These are phyloP conservation scores for Ariopsis seemanni DNA, from an alignment of 2,113 vertebrate genomes.

Conservation along the genomic window DNA sequence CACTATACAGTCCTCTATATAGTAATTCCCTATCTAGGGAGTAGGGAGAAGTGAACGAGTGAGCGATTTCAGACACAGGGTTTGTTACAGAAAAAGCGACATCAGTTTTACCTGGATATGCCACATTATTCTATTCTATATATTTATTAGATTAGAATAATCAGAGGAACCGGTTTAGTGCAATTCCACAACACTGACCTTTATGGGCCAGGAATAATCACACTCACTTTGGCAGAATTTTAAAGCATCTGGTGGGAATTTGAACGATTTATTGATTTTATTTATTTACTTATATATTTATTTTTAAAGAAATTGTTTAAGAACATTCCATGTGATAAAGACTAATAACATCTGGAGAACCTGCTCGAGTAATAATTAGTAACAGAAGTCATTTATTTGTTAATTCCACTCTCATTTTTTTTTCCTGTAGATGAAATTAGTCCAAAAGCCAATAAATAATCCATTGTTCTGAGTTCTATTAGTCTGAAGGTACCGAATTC, in stretches of 20 bases:
- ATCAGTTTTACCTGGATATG: too few species aligned
- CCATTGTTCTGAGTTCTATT: background rate
- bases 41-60: too few species aligned
- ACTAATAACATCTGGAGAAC: background rate
- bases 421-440: background rate
- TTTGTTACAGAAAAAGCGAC: too few species aligned
- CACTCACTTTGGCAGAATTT: background rate
- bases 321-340: background rate
- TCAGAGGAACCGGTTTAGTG: too few species aligned
- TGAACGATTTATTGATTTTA: background rate
- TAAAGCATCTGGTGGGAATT: background rate
- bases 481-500: background rate
- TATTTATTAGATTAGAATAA: too few species aligned
- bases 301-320: background rate
- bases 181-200: too few species aligned
- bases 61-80: too few species aligned
- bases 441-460: background rate
- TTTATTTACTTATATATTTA: background rate
- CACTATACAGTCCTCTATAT: too few species aligned
- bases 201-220: too few species aligned
- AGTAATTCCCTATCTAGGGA: too few species aligned
- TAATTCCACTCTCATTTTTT: background rate
- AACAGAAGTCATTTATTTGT: background rate
- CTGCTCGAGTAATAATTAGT: background rate
- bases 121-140: too few species aligned